These are phyloP conservation scores for Drosophila nigromelanica DNA, from an alignment of 1,140 invertebrate species.

Conservation along the genomic window DNA sequence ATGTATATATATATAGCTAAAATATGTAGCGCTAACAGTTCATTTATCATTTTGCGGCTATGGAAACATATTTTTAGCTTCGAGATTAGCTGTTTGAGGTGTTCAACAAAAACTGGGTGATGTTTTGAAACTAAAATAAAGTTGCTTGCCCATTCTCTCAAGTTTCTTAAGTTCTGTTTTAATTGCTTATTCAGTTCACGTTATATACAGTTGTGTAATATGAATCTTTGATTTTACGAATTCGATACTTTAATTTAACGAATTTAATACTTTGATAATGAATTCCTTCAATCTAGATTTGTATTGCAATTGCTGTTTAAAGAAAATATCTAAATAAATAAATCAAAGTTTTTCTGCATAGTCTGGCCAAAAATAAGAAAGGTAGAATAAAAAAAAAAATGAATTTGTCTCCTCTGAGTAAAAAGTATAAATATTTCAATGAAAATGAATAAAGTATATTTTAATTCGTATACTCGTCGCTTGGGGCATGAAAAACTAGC, in stretches of 20 bases:
- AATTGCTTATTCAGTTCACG: slow-evolving; percentile 10
- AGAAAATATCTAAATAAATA: too few species aligned
- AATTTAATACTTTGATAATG: not conserved
- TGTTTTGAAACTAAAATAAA: too few species aligned
- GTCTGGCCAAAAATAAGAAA: not conserved
- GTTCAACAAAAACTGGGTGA: too few species aligned
- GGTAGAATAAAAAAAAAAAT: too few species aligned
- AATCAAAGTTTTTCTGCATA: not conserved
- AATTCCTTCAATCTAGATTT: not conserved
- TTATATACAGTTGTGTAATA: slow-evolving; percentile 9
- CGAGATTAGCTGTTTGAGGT: slow-evolving; percentile 5
- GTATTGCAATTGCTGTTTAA: not conserved
- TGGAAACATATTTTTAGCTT: slow-evolving; percentile 24
- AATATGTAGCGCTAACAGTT: not conserved
- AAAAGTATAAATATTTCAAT: not conserved
- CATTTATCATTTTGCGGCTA: slow-evolving; percentile 19
- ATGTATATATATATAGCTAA: not conserved
- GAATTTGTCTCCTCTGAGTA: too few species aligned
- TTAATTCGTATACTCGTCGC: too few species aligned
- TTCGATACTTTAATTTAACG: not conserved
- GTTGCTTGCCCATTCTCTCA: not conserved
- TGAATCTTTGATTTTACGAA: not conserved
- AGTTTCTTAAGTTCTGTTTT: not conserved
- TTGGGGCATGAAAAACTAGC: not conserved
- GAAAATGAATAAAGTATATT: not conserved